Base-by-base conservation (phyloP, 1,140 invertebrate species). In the Calephelis virginiensis region DNA sequence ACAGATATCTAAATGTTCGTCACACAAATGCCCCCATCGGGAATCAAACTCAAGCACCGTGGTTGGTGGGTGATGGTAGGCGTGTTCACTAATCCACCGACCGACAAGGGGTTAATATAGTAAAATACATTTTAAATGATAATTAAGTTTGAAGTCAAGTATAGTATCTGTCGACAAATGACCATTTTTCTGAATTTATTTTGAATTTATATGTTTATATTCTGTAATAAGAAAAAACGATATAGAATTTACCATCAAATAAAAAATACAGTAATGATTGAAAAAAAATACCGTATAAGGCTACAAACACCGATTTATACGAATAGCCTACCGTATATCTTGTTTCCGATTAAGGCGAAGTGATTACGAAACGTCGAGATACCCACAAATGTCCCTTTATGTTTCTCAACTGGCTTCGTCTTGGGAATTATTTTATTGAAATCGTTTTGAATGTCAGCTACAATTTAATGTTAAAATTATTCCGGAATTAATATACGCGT, bases 371-470 rank as follows among this genome's bases (percentile, higher is more conserved):
- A 50, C 11, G 37, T 63, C 50, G 50, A 28, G 17, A 56, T 28
- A 56, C 28, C 56, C 28, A 38, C 56, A 38, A 37, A 38, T 38
- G 28, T 59, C 37, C 56, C 56, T 59, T 59, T 59, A 37, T n/a
- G 17, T 59, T n/a, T 38, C 56, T 38, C 56, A 38, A 59, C 56
- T 13, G 17, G 56, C n/a, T 59, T 59, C 56, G 11, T 38, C 56
- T 59, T 40, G 56, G 56, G 56, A 59, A 59, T 59, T 40, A 59
- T 59, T 59, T 59, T 59, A 59, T 37, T 59, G 38, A 38, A 59
- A 59, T 59, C n/a, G 38, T 50, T 65, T 53, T 65, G 63, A 65
- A 65, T 50, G 63, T 64, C 53, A 59, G 13, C 38, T 38, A 17
- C 49, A 13, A 56, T 56, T 64, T 64, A 45, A 56, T 53, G 38